Evolutionary conservation across 2,113 vertebrate genomes (phyloP).

Genomic region (Hirundichthys speculiger): DNA sequence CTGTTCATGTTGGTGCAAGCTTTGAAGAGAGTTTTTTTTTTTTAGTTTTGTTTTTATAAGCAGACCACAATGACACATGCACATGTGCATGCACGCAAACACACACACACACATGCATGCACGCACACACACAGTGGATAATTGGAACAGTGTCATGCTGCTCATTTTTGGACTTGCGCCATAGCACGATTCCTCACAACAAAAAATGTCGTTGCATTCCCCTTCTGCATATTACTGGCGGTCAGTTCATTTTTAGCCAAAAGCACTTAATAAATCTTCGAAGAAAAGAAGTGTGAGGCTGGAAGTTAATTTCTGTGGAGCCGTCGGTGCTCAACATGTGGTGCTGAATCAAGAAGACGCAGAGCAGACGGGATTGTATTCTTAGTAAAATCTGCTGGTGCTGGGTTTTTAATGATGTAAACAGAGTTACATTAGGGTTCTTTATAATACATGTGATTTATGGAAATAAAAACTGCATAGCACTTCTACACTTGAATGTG

Average conservation of each 20-base stretch:
- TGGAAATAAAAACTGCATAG: no score
- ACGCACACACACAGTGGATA: no score
- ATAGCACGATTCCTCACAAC: conserved; percentile 1
- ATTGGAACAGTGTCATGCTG: no score
- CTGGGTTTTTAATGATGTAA: conserved; percentile 13
- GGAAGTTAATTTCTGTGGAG: conserved; percentile 34
- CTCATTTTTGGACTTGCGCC: no score
- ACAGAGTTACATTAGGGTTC: conserved; percentile 2
- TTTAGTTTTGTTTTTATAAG: no score
- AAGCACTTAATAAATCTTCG: neutral
- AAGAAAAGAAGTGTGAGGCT: conserved; percentile 2
- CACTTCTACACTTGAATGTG: no score
- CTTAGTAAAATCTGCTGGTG: conserved; percentile 10
- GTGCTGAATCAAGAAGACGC: conserved; percentile 19
- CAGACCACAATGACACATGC: no score
- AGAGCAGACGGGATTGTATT: conserved; percentile 22
- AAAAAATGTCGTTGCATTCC: neutral
- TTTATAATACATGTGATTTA: conserved; percentile 7
- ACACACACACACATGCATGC: no score
- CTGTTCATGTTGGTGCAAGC: no score
- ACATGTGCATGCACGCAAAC: no score
- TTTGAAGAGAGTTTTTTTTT: no score
- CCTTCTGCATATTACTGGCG: conserved; percentile 2
- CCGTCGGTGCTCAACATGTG: neutral
- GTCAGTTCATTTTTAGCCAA: conserved; percentile 15